Percentiles rank a stretch among this genome's conserved stretches.
Evolutionary conservation across 1,140 invertebrate species (phyloP).

Genomic region (Dufourea novaeangliae): DNA sequence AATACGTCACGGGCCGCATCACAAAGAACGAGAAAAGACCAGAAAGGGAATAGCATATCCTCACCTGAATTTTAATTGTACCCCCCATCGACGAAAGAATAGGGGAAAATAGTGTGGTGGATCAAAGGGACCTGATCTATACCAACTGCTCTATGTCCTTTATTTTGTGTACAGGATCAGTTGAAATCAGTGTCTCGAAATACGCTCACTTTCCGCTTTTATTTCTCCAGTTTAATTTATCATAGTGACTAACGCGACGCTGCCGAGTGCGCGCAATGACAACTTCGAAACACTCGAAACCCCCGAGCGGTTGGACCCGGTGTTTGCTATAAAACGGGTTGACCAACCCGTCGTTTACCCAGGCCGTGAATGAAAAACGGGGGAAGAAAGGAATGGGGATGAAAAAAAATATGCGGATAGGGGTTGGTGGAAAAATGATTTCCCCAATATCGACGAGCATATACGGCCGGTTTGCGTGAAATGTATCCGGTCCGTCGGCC

Average conservation of each 20-base stretch:
- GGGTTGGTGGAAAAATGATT: too few relatives aligned
- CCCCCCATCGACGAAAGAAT: neutral
- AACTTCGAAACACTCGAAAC: conserved; percentile 25
- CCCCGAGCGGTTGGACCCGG: conserved; percentile 2
- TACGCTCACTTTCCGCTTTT: too few relatives aligned
- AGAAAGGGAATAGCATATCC: conserved; percentile 20
- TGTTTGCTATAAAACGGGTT: conserved; percentile 42
- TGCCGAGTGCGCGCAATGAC: conserved; percentile 25
- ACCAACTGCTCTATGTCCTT: too few relatives aligned
- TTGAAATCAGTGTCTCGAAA: too few relatives aligned
- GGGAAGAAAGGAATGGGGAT: too few relatives aligned
- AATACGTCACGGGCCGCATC: conserved; percentile 34
- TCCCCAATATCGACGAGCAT: conserved; percentile 42
- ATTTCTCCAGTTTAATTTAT: conserved; percentile 37
- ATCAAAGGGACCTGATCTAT: too few relatives aligned
- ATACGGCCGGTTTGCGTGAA: conserved; percentile 10
- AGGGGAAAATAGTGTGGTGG: too few relatives aligned
- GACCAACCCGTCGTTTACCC: conserved; percentile 42
- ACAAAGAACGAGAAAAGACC: conserved; percentile 18
- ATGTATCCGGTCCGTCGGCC: conserved; percentile 28
- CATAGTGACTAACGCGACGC: conserved; percentile 36
- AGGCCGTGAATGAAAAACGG: neutral
- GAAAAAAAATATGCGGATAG: neutral
- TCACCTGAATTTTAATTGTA: conserved; percentile 34
- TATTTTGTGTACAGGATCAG: too few relatives aligned